Evolutionary conservation across 2,888 invertebrate genomes (phyloP), one percentile per base, ranked within the genome.

Genomic region (Penaeus monodon): DNA sequence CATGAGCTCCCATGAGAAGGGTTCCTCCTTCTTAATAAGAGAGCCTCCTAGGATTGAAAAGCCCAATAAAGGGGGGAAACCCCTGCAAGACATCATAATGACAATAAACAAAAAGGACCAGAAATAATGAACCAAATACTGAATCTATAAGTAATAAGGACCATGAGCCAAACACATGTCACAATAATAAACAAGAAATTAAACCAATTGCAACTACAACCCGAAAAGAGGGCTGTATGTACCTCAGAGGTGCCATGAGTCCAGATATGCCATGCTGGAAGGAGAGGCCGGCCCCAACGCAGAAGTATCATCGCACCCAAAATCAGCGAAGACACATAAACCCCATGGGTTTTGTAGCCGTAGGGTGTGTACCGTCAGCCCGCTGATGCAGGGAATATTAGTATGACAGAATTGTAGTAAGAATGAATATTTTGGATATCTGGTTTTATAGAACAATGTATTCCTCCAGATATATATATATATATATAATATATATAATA

Each of bases 251-350:
- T 96, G 90, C 96, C 95, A 74, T 97, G 29, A 99, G 94, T 2
- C 99, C 99, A 63, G 95, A 95, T 88, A 99, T 95, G 81, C 99
- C 99, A 92, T 99, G 99, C 92, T 99, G 99, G 90, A 98, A 94
- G 0, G 99, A 89, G 38, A 90, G 85, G 27, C 90, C 99, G 90
- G 98, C 96, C 74, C 99, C 99, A 74, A 99, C 96, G 92, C 98
- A 99, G 93, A 99, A 99, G 91, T n/a, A 99, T 99, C 65, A 98
- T 98, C 44, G 99, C 99, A 10, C 99, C 99, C 38, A 99, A 98
- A 92, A 99, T 98, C 73, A 99, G 93, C 0, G 99, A 99, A 0
- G 99, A 96, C 12, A 99, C 98, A 93, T 99, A n/a, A n/a, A 98
- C 92, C 97, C 96, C 97, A 99, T 97, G n/a, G 92, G 98, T 98